Conservation (phyloP, 2,797 vertebrate species). For the Molossus molossus region DNA sequence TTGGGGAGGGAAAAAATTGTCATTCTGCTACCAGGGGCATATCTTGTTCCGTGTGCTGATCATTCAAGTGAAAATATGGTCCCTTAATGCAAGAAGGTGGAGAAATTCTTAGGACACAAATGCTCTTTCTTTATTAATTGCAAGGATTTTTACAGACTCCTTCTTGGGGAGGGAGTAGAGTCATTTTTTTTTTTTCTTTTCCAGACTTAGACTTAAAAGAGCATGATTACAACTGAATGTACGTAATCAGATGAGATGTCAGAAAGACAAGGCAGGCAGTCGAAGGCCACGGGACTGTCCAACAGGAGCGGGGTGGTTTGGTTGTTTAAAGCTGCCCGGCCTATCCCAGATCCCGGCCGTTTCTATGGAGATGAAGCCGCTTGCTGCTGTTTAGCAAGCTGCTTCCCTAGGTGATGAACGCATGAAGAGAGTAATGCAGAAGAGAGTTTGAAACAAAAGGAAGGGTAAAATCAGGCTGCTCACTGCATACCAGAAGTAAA, state of each 20-base stretch:
- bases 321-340: background rate
- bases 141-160: background rate
- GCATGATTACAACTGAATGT: background rate
- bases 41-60: constrained; percentile 79
- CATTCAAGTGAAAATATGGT: constrained; percentile 82
- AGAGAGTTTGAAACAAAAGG: background rate
- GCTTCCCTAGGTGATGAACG: background rate
- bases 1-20: constrained; percentile 82
- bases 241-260: background rate
- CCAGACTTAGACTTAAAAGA: background rate
- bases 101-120: constrained; percentile 78
- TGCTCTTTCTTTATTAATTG: constrained; percentile 67
- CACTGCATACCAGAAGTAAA: background rate
- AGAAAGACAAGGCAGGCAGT: background rate
- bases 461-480: background rate
- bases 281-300: accelerated
- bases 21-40: constrained; percentile 80
- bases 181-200: background rate
- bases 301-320: background rate
- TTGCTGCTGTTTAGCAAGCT: background rate
- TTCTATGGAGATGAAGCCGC: background rate
- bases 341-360: background rate
- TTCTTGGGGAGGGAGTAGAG: background rate
- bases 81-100: constrained; percentile 81
- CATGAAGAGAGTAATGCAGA: background rate